These are phyloP conservation scores for Loxodonta africana DNA, from an alignment of 2,113 vertebrate genomes.

Conservation along the genomic window DNA sequence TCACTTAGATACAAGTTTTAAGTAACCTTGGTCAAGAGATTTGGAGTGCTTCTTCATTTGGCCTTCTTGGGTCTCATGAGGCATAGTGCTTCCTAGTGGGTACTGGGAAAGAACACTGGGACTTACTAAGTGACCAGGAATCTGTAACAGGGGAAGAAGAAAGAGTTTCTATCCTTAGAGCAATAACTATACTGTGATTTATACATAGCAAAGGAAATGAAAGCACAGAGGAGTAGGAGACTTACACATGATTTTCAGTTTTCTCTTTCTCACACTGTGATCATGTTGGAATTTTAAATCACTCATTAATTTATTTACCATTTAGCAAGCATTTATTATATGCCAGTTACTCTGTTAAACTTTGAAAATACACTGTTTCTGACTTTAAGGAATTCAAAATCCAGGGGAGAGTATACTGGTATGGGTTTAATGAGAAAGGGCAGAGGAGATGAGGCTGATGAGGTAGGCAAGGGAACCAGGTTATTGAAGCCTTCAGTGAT, in stretches of 20 bases:
- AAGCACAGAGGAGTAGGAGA: background rate
- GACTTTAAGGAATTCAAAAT: conserved; percentile 55
- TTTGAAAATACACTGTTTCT: conserved; percentile 54
- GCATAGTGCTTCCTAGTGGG: background rate
- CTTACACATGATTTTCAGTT: conserved; percentile 32
- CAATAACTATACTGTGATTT: conserved; percentile 10
- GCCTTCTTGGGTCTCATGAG: background rate
- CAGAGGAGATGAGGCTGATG: conserved; percentile 19
- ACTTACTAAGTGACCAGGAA: background rate
- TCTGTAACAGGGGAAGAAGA: conserved; percentile 27
- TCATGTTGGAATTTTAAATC: conserved; percentile 54
- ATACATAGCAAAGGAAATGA: conserved; percentile 54
- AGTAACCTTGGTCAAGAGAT: background rate
- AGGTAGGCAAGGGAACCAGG: background rate
- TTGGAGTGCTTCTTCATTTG: background rate
- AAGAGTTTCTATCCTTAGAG: conserved; percentile 39
- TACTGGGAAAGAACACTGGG: background rate
- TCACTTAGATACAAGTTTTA: background rate
- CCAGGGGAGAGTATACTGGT: background rate
- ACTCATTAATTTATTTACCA: conserved; percentile 55
- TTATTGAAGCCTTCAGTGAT: background rate
- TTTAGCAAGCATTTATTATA: conserved; percentile 42
- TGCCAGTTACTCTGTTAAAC: background rate
- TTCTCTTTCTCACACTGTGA: conserved; percentile 39
- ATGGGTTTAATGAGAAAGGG: conserved; percentile 10